These are phyloP conservation scores for Oceanodroma tethys DNA, from an alignment of 2,113 vertebrate genomes.

Conservation along the genomic window DNA sequence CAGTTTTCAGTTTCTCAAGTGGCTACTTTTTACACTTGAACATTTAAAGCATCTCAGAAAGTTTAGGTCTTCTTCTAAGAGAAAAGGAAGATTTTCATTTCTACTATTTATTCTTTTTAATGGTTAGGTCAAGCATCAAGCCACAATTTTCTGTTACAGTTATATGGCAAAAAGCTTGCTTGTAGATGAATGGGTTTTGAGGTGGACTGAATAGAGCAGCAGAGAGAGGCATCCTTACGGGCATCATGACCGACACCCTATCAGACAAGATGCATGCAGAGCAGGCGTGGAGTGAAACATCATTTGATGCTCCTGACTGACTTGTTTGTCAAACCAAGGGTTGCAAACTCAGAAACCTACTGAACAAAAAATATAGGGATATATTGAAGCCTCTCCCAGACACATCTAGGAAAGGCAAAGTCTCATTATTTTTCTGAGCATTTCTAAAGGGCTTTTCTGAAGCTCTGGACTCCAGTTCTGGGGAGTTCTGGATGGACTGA, in stretches of 20 bases:
- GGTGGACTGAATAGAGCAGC: neutral
- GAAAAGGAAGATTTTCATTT: neutral
- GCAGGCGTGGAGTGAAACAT: neutral
- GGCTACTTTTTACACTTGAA: neutral
- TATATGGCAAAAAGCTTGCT: neutral
- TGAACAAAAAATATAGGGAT: neutral
- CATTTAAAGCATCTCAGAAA: neutral
- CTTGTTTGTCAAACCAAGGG: neutral
- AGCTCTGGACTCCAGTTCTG: neutral
- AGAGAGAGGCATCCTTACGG: neutral
- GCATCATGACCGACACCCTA: neutral
- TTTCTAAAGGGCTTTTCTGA: neutral
- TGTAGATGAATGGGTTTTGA: neutral
- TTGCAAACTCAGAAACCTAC: neutral
- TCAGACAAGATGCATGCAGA: neutral
- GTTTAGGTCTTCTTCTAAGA: neutral
- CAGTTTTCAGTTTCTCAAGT: neutral
- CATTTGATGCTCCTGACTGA: neutral
- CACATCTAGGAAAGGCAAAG: neutral
- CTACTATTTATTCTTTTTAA: neutral
- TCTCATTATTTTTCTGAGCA: neutral
- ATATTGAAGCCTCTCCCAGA: neutral
- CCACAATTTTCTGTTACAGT: neutral
- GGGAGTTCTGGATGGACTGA: neutral
- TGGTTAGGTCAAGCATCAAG: neutral